Evolutionary conservation across 2,113 vertebrate species (phyloP), one percentile per base, ranked within the genome.

Genomic region (Toxotes chatareus): DNA sequence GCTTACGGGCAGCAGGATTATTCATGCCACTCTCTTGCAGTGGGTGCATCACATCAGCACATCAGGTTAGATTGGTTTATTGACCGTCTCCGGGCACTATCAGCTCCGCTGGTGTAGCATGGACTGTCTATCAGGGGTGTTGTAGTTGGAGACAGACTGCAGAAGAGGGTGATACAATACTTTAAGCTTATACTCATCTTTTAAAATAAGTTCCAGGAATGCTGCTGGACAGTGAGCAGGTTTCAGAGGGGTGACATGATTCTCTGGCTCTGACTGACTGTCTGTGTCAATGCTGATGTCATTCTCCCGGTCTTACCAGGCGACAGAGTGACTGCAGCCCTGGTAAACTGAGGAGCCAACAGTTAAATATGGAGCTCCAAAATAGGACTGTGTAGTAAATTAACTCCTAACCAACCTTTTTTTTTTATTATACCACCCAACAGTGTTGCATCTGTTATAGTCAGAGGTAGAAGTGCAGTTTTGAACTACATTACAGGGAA

Each of bases 341-440:
- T 53, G 49, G 87, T 94, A 95, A 94, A 91, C 82, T 77, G 91
- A 93, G 93, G 55, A 89, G 75, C 79, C 70, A 42, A 38, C 34
- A 47, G 89, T 91, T 93, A 94, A 93, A 92, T 87, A 81, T 89
- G 92, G 89, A 89, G 59, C 73, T 87, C 63, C 62, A 73, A 73
- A 92, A 89, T 64, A 77, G 83, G 77, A 46, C 62, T 73, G 31
- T 69, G 53, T 60, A 72, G 73, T 76, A 75, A 79, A 83, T 56
- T 14, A 68, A 73, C n/a, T 42, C 64, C 34, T 27, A 27, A 27
- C 27, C 27, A 27, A 27, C 27, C 44, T 40, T 1, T 63, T 68
- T 8, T 83, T 74, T 60, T 4, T 67, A 0, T 7, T n/a, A 61
- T 13, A 53, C 6, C 6, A 32, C 4, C 11, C 36, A 6, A 27